These are phyloP conservation scores for Euclidia mi DNA, from an alignment of 2,888 invertebrate genomes.

Conservation along the genomic window DNA sequence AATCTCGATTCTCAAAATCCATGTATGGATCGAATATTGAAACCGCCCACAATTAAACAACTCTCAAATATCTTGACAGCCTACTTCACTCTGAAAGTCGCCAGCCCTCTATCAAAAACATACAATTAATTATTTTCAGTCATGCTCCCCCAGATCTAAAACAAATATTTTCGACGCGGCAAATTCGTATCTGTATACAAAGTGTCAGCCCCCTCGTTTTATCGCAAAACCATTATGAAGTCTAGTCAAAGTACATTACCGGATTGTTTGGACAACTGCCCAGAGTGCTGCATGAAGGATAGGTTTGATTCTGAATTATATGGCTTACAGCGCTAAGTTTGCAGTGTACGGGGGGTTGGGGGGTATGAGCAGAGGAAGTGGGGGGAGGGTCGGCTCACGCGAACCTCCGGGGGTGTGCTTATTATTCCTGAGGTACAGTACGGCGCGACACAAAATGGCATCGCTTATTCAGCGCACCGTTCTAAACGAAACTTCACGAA, in stretches of 20 bases:
- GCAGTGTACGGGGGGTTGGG: slow-evolving; percentile 4
- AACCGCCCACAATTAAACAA: not conserved
- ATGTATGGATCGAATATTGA: too few relatives aligned
- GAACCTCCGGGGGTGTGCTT: slow-evolving; percentile 38
- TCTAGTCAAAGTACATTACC: slow-evolving; percentile 20
- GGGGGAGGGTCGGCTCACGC: slow-evolving; percentile 7
- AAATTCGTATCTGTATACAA: too few relatives aligned
- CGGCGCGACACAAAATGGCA: slow-evolving; percentile 40
- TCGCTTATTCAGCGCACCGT: slow-evolving; percentile 42
- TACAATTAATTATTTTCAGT: not conserved
- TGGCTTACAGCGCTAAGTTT: slow-evolving; percentile 14
- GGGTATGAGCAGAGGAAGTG: not conserved
- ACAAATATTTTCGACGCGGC: too few relatives aligned
- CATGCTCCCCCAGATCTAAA: not conserved
- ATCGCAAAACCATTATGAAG: slow-evolving; percentile 9
- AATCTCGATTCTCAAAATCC: too few relatives aligned
- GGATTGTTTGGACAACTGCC: slow-evolving; percentile 17
- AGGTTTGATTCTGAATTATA: slow-evolving; percentile 11
- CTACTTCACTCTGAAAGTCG: not conserved
- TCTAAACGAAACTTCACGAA: slow-evolving; percentile 40
- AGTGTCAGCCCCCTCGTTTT: not conserved
- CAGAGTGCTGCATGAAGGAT: slow-evolving; percentile 7
- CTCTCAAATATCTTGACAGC: not conserved
- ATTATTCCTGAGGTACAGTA: slow-evolving; percentile 47
- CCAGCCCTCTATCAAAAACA: not conserved